phyloP scores from a whole-genome alignment of 2,797 vertebrate species.

The Ctenosaura bakeri region DNA sequence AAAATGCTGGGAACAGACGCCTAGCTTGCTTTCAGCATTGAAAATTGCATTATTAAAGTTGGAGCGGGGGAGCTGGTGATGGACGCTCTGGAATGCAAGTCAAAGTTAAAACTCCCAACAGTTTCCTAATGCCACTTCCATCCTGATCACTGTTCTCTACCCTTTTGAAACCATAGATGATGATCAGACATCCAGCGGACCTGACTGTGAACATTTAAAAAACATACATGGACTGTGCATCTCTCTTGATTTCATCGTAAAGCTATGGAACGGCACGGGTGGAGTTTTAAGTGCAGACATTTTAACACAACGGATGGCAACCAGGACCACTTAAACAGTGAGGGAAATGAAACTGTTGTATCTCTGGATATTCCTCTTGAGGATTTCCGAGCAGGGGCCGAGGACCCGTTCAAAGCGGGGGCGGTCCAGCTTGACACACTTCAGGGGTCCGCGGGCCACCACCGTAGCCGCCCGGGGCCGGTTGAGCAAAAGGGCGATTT shows the following conservation, averaged over 20 bases:
- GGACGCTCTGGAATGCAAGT: neutral
- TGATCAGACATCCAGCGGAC: conserved; percentile 73
- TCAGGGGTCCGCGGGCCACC: conserved; percentile 93
- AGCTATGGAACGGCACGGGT: conserved; percentile 84
- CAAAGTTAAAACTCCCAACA: neutral
- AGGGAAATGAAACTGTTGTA: conserved; percentile 99
- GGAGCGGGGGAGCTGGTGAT: accelerated
- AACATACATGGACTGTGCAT: conserved; percentile 65
- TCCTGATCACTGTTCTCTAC: conserved; percentile 41
- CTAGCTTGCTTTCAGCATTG: conserved; percentile 44
- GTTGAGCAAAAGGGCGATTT: conserved; percentile 93
- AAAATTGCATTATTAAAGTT: conserved; percentile 26
- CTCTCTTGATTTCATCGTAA: conserved; percentile 76
- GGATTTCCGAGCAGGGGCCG: conserved; percentile 96
- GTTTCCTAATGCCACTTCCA: conserved; percentile 32
- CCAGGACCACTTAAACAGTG: conserved; percentile 86
- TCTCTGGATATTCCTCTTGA: conserved; percentile 97
- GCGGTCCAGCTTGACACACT: conserved; percentile 95
- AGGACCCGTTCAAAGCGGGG: conserved; percentile 96
- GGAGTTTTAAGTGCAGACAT: conserved; percentile 79
- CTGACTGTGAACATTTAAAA: conserved; percentile 59
- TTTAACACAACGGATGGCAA: conserved; percentile 78
- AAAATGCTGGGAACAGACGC: neutral
- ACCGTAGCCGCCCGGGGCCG: conserved; percentile 93
- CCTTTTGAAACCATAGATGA: conserved; percentile 31